These are phyloP conservation scores for Ennomos quercinarius DNA, from an alignment of 2,888 invertebrate species.

Conservation along the genomic window DNA sequence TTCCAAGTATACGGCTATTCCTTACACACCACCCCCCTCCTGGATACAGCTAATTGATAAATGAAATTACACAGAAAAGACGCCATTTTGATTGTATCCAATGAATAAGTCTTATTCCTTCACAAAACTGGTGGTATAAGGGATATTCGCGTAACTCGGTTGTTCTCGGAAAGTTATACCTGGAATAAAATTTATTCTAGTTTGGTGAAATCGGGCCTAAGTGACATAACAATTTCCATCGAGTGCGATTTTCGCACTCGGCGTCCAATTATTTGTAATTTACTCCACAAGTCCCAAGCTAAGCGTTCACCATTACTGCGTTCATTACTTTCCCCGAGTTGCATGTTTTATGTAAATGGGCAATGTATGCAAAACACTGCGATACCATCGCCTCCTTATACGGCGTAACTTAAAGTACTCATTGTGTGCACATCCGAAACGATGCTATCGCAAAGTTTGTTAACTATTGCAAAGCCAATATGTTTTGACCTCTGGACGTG, in stretches of 20 bases:
- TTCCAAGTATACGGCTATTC: too few relatives aligned
- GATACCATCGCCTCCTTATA: slow-evolving; percentile 45
- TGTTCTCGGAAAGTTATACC: too few relatives aligned
- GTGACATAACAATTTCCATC: slow-evolving; percentile 7
- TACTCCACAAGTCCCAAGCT: slow-evolving; percentile 14
- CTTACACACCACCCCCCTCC: too few relatives aligned
- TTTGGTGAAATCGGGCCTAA: too few relatives aligned
- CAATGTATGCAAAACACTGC: slow-evolving; percentile 50
- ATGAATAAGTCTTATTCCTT: too few relatives aligned
- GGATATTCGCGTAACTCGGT: too few relatives aligned
- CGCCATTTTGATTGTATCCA: too few relatives aligned
- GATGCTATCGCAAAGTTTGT: slow-evolving; percentile 42
- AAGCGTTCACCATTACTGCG: slow-evolving; percentile 37
- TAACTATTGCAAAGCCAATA: slow-evolving; percentile 40
- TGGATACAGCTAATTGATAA: too few relatives aligned
- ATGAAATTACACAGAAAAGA: too few relatives aligned
- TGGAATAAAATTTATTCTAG: too few relatives aligned
- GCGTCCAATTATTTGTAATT: slow-evolving; percentile 35
- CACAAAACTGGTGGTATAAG: too few relatives aligned
- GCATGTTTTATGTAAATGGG: slow-evolving; percentile 48
- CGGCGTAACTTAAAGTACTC: slow-evolving; percentile 39
- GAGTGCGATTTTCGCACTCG: slow-evolving; percentile 13
- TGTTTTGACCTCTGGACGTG: slow-evolving; percentile 25
- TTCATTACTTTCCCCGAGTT: slow-evolving; percentile 41
- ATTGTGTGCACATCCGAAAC: slow-evolving; percentile 50